Base-by-base conservation (phyloP, 2,113 vertebrate genomes). In the Echinops telfairi region DNA sequence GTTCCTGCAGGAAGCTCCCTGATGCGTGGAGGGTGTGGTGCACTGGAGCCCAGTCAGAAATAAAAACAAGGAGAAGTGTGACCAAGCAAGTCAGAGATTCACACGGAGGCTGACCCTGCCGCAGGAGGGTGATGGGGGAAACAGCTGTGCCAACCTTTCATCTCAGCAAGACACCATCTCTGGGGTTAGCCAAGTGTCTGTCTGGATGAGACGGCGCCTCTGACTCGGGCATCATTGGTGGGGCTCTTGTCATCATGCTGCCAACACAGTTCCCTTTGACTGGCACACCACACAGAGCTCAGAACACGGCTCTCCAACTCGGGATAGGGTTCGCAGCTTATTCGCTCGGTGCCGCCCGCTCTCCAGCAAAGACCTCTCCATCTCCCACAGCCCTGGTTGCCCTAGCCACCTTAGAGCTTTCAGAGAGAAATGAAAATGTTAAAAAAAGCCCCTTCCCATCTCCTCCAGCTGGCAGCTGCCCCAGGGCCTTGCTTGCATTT, bases 1-100 rank as follows among this genome's bases (percentile, higher is more conserved):
- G 95, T 91, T 90, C 77, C 92, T 92, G 27, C 38, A 83, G 94
- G 86, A 94, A 93, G 95, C 81, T 89, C 57, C 86, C 47, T 25
- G 93, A 2, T 23, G 85, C 78, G 85, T 23, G 83, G 17, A 93
- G 95, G 89, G 95, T 19, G 92, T 93, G 96, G 94, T 76, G 62
- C 85, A 12, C n/a, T n/a, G 19, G 36, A 89, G 94, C 73, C 84
- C 33, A 89, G 47, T 19, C 89, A 23, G 89, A 90, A 62, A 90
- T 15, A 22, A 79, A 88, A 97, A 97, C 83, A 92, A 71, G 75
- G 19, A 64, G 43, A 25, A 62, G 60, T 62, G 62, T 94, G 86
- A 70, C 75, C 2, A 0, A 23, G n/a, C 79, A 31, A 2, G 73
- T 87, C 71, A 76, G 90, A 87, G 11, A 36, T 2, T 68, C 22